Evolutionary conservation across 2,888 invertebrate species (phyloP), one percentile per base, ranked within the genome.

Genomic region (Apodemia hepburni): DNA sequence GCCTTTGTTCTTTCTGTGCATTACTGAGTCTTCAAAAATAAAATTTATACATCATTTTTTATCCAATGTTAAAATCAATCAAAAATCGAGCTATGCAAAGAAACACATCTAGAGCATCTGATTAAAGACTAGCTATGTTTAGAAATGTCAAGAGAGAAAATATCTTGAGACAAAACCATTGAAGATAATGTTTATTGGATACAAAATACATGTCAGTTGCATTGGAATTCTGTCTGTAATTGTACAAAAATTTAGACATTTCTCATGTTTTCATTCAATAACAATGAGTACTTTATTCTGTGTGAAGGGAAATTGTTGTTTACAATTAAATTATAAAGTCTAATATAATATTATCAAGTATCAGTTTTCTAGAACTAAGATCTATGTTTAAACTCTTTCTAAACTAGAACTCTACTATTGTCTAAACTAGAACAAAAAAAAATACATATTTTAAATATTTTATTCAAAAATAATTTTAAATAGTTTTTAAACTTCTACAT

Each of bases 141-240:
- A 22, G 27, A 27, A 27, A 11, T 54, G 54, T 18, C 22, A 54
- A 27, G 12, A 54, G 15, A 54, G 12, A 6, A 54, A 27, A 54
- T 54, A 54, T 27, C 54, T 54, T 54, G 22, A 27, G 15, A 54
- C 18, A 12, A 54, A 54, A 54, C 15, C 1, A 54, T 54, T 11
- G 6, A 54, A 27, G 54, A 54, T 54, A n/a, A 45, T n/a, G 6
- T 45, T n/a, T 18, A 54, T 54, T 54, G 27, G 27, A 54, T 5
- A 22, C 22, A 54, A 15, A 27, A 27, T 27, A 27, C 22, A 15
- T 54, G 27, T 27, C 54, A 27, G 54, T 54, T 15, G 54, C 54
- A 54, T 27, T 54, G 54, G 54, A 4, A 54, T 54, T 54, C 15
- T 54, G 27, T 27, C 27, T 54, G 54, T 54, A 27, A 54, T 27